phyloP scores from a whole-genome alignment of 2,113 vertebrate species.

The Motacilla alba region DNA sequence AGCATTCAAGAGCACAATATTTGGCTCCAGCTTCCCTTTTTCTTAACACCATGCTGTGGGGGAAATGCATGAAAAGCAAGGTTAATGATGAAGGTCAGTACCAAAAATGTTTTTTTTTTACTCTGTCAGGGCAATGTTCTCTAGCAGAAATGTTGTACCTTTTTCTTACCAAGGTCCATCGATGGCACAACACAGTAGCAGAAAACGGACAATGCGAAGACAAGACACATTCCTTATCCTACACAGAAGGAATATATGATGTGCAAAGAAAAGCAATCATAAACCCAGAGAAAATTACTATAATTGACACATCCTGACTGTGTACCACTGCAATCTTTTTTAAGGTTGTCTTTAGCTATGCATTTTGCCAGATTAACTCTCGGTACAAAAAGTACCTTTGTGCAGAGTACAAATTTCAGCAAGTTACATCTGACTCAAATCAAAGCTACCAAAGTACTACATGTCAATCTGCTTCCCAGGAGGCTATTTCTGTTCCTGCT shows the following conservation, averaged over 20 bases:
- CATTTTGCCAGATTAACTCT: not conserved
- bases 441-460: not conserved
- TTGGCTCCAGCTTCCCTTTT: not conserved
- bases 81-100: not conserved
- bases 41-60: not conserved
- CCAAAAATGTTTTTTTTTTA: not conserved
- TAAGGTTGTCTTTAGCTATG: not conserved
- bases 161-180: not conserved
- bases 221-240: not conserved
- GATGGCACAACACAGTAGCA: not conserved
- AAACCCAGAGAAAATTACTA: not conserved
- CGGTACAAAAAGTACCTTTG: constrained; percentile 9
- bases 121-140: not conserved
- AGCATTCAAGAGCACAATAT: not conserved
- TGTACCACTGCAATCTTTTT: not conserved
- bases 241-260: not conserved
- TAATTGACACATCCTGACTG: not conserved
- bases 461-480: not conserved
- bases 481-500: constrained; percentile 4
- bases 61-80: not conserved
- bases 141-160: not conserved
- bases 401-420: not conserved
- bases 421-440: not conserved
- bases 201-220: rapidly evolving
- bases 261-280: not conserved